A percentile compares a stretch with the other conserved stretches of the same genome.
phyloP scores from a whole-genome alignment of 1,140 invertebrate species.

The Triops longicaudatus region DNA sequence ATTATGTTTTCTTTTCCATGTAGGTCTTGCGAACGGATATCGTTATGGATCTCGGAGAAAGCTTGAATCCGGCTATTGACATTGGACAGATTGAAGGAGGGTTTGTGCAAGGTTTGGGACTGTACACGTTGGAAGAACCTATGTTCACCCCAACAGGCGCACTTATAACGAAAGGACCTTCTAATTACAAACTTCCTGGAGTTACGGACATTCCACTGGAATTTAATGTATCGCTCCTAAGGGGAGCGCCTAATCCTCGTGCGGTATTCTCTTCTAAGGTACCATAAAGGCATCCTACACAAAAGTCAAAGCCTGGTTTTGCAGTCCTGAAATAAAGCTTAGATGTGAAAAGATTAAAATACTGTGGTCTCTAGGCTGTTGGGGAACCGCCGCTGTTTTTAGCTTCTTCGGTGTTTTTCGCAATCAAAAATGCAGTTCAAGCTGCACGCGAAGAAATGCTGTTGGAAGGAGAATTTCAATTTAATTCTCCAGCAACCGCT shows the following conservation, averaged over 20 bases:
- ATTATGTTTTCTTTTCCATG: constrained; percentile 21
- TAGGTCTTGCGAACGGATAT: constrained; percentile 79
- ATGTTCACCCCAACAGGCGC: constrained; percentile 73
- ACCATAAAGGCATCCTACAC: not conserved
- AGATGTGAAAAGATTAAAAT: constrained; percentile 19
- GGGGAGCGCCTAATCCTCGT: constrained; percentile 73
- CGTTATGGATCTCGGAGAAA: constrained; percentile 89
- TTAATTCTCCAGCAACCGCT: constrained; percentile 81
- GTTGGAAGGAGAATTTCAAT: constrained; percentile 50
- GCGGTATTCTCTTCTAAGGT: constrained; percentile 94
- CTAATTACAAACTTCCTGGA: constrained; percentile 86
- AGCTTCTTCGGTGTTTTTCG: constrained; percentile 76
- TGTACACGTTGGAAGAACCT: constrained; percentile 84
- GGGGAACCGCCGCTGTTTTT: constrained; percentile 91
- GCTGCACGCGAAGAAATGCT: constrained; percentile 63
- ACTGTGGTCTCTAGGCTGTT: constrained; percentile 59
- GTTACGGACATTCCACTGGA: constrained; percentile 76
- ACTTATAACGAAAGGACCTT: constrained; percentile 75
- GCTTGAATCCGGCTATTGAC: constrained; percentile 90
- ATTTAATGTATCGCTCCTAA: constrained; percentile 86
- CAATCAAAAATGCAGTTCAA: constrained; percentile 79
- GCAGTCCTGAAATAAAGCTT: not conserved
- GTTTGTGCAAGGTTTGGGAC: constrained; percentile 85
- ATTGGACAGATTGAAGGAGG: constrained; percentile 93
- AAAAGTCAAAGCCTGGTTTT: constrained; percentile 10